Evolutionary conservation across 2,113 vertebrate genomes (phyloP).

Genomic region (Onychostoma macrolepis): DNA sequence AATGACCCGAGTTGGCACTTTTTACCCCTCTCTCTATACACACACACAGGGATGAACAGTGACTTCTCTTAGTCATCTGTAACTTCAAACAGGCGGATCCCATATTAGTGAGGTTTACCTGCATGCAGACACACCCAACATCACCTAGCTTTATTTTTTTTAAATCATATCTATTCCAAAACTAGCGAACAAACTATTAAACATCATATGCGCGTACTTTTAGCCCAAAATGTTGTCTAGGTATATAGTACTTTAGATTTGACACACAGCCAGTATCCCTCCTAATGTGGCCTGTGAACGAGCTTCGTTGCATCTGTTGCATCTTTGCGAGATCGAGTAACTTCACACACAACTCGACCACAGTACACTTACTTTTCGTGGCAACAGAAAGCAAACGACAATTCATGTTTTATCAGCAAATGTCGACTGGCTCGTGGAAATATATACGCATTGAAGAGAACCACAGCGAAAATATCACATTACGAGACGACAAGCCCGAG

Average conservation of each 20-base stretch:
- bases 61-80: background rate
- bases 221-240: conserved; percentile 34
- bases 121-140: conserved; percentile 51
- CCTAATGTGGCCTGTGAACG: conserved; percentile 9
- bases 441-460: no score
- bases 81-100: background rate
- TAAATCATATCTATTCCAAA: background rate
- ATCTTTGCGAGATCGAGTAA: conserved; percentile 66
- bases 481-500: background rate
- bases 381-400: background rate
- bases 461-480: background rate
- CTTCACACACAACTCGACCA: conserved; percentile 12
- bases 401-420: background rate
- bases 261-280: background rate
- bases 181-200: background rate
- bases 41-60: background rate
- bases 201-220: background rate
- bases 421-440: background rate
- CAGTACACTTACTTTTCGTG: background rate
- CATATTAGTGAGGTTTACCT: conserved; percentile 21
- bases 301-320: conserved; percentile 70
- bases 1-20: background rate
- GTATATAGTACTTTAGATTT: background rate
- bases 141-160: conserved; percentile 65
- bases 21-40: background rate